Percentiles rank a stretch among this genome's conserved stretches.
Evolutionary conservation across 2,113 vertebrate genomes (phyloP).

Genomic region (Pholis gunnellus): DNA sequence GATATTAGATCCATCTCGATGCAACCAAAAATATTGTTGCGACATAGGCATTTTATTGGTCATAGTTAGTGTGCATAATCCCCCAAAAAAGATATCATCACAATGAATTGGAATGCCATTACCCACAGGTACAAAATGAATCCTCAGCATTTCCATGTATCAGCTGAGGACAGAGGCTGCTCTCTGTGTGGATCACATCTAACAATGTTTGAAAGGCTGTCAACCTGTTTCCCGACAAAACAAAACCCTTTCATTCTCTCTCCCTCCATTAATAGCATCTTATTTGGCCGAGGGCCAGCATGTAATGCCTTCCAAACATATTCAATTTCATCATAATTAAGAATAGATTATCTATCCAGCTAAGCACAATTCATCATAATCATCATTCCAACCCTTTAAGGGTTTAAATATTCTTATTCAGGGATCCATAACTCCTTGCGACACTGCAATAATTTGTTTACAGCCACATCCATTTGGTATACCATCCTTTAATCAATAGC

Average conservation of each 20-base stretch:
- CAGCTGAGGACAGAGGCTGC: conserved; percentile 52
- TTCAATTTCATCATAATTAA: conserved; percentile 80
- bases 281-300: conserved; percentile 62
- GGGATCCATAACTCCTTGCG: conserved; percentile 75
- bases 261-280: conserved; percentile 66
- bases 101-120: conserved; percentile 44
- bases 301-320: conserved; percentile 71
- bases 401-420: conserved; percentile 73
- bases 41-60: background rate
- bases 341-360: conserved; percentile 79
- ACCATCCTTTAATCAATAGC: conserved; percentile 69
- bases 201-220: conserved; percentile 75
- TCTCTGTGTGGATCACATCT: conserved; percentile 53
- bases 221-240: conserved; percentile 61
- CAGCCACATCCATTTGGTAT: conserved; percentile 65
- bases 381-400: conserved; percentile 72
- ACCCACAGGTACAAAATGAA: conserved; percentile 62
- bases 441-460: conserved; percentile 79
- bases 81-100: conserved; percentile 41
- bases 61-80: conserved; percentile 20
- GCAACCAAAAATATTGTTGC: background rate
- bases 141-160: conserved; percentile 62
- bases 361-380: conserved; percentile 76
- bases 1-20: background rate
- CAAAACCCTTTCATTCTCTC: conserved; percentile 53